Evolutionary conservation across 2,113 vertebrate species (phyloP), one percentile per base, ranked within the genome.

Genomic region (Isurus oxyrinchus): DNA sequence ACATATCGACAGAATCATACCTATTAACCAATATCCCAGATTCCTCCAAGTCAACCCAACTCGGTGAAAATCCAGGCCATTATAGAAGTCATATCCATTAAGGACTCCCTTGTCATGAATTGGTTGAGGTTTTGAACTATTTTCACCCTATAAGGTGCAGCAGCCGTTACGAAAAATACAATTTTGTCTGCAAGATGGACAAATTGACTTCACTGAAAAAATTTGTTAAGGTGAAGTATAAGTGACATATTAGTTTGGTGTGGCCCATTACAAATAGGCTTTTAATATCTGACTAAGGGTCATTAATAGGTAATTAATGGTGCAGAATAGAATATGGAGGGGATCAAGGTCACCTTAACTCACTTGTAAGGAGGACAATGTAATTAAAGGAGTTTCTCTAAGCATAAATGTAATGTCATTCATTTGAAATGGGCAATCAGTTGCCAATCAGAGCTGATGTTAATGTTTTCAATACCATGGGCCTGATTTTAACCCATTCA

Each of bases 271-370:
- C 35, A 31, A 91, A 57, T 8, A n/a, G 11, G 14, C 3, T 91
- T 91, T 91, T 59, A 91, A 59, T 91, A 91, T 31, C 88, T 91
- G 55, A 91, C 55, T 16, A 59, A n/a, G 53, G 8, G 31, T 59
- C 55, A 59, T 91, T 91, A 91, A 91, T n/a, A 59, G 57, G 31
- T 91, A 91, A 61, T 91, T 91, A 91, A 91, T 61, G 55, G 55
- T 16, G 88, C 31, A 91, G 31, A 91, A 61, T 16, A 59, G 31
- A 57, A 61, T 55, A n/a, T 91, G 4, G 57, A 86, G 13, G 35
- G 11, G 31, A 59, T 35, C 14, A 91, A 91, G 27, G 57, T 91
- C 88, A 91, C 55, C 55, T 91, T 91, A 61, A 59, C 57, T 91
- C 55, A 31, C 55, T 57, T 5, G 14, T 59, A 35, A 31, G 88